Conservation (phyloP, 1,140 invertebrate genomes). For the Centruroides sculpturatus region DNA sequence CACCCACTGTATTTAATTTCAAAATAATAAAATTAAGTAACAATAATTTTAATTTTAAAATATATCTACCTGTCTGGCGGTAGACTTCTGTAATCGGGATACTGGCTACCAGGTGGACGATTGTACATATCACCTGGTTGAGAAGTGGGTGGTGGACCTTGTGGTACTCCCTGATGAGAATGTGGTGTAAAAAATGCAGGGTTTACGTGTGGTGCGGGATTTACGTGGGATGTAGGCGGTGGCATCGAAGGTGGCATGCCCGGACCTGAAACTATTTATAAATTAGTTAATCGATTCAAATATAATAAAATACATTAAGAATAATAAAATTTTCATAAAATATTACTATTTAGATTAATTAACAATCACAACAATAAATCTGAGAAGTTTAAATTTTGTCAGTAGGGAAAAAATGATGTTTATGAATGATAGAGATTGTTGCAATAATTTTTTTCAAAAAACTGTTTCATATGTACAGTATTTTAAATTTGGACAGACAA, state of each 20-base stretch:
- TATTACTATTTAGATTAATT: too few relatives aligned
- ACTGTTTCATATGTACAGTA: too few relatives aligned
- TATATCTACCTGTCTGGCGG: neutral
- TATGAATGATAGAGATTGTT: too few relatives aligned
- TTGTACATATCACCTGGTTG: constrained; percentile 31
- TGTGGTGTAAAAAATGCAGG: constrained; percentile 78
- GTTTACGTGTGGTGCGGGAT: constrained; percentile 66
- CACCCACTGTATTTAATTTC: too few relatives aligned
- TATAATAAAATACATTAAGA: neutral
- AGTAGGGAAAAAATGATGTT: too few relatives aligned
- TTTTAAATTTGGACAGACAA: too few relatives aligned
- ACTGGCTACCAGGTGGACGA: constrained; percentile 21
- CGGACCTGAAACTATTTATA: constrained; percentile 3
- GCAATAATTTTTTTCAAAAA: too few relatives aligned
- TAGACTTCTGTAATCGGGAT: constrained; percentile 8
- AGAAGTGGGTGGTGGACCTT: constrained; percentile 36
- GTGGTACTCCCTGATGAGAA: constrained; percentile 41
- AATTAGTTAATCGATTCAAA: constrained; percentile 23
- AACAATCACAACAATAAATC: too few relatives aligned
- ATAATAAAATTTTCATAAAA: too few relatives aligned
- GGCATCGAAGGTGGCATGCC: constrained; percentile 18
- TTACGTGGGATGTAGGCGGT: constrained; percentile 24
- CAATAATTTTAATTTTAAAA: too few relatives aligned
- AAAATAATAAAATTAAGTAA: too few relatives aligned
- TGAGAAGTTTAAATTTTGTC: too few relatives aligned